Evolutionary conservation across 1,140 invertebrate genomes (phyloP), one percentile per base, ranked within the genome.

Genomic region (Pseudoatta argentina): DNA sequence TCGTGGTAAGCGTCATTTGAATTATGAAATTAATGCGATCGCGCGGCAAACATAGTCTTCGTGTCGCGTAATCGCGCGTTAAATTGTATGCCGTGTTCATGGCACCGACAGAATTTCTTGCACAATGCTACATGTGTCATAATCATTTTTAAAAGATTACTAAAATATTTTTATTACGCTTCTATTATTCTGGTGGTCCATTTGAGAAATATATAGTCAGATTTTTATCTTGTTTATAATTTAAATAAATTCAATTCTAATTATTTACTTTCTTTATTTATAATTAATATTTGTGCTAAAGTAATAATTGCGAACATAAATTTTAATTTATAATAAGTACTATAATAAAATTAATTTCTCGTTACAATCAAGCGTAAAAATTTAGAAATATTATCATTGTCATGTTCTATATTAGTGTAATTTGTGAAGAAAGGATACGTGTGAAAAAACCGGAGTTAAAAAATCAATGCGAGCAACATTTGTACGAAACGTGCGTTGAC

Each of bases 401-500:
- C 18, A 18, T 34, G 18, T n/a, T 72, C 5, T 30, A 30, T 73
- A 44, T 69, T 16, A 5, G 5, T n/a, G 5, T n/a, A 44, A 44
- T 39, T 18, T 51, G 14, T 27, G 10, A 30, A 34, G 16, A 30
- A 53, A 8, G 30, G 5, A 34, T 7, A 39, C 1, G 27, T 2
- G 8, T 12, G 18, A 51, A 5, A 30, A 24, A 21, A 10, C 30
- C 10, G 21, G 16, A 18, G 6, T 55, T 10, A 61, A 61, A 34
- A 34, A 55, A 64, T 55, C 75, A 27, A 24, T 39, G 8, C 34
- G 0, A 66, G 71, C 30, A 82, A n/a, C 53, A 57, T 78, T 66
- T 7, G 78, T 85, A 85, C 48, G 73, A 87, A 85, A 88, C 71
- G 72, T 87, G 85, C 87, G 73, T 85, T 88, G 86, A 83, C 61